Conservation (phyloP, 1,140 invertebrate species). For the Gyrodactylus salaris region DNA sequence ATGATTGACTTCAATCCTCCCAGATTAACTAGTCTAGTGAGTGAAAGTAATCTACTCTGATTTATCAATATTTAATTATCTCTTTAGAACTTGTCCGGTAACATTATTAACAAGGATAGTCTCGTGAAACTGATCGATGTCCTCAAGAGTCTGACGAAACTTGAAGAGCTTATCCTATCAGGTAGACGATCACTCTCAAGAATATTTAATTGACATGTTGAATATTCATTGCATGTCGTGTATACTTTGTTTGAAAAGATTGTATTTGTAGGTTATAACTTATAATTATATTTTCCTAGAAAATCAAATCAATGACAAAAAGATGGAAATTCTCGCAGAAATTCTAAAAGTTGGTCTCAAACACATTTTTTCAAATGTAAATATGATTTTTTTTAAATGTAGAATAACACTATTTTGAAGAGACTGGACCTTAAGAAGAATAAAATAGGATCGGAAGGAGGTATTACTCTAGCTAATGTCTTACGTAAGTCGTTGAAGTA, state of each 20-base stretch:
- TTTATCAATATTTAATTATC: not conserved
- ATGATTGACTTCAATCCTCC: not conserved
- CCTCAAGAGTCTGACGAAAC: not conserved
- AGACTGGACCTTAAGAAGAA: not conserved
- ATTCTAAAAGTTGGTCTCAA: not conserved
- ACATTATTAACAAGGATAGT: not conserved
- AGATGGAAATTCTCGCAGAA: not conserved
- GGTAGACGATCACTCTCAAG: no score
- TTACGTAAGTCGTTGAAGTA: not conserved
- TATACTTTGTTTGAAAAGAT: not conserved
- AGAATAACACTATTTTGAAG: not conserved
- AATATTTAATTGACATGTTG: no score
- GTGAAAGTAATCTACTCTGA: not conserved
- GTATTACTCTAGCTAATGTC: not conserved
- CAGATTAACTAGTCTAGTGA: not conserved
- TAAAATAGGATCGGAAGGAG: not conserved
- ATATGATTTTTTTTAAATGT: not conserved
- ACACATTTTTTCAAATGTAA: no score
- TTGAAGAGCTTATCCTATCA: not conserved
- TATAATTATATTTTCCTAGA: not conserved
- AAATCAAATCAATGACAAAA: not conserved
- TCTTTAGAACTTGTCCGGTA: not conserved
- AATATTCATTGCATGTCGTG: no score
- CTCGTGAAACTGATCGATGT: not conserved
- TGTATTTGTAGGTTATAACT: not conserved